phyloP scores from a whole-genome alignment of 1,140 invertebrate genomes.

The Brachystomella parvula region DNA sequence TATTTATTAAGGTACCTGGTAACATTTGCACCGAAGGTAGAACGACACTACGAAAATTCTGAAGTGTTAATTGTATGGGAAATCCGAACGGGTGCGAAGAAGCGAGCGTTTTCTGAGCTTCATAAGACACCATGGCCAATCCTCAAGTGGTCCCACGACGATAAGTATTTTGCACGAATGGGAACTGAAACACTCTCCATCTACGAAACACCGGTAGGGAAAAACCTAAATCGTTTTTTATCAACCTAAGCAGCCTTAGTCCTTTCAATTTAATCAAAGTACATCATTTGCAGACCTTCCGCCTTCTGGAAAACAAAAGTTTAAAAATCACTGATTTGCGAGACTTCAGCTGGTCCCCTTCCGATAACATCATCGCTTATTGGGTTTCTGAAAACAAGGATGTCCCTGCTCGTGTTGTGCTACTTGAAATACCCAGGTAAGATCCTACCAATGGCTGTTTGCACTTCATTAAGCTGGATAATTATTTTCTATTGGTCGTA shows the following conservation, averaged over 20 bases:
- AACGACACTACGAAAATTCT: conserved; percentile 47
- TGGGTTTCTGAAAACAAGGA: conserved; percentile 97
- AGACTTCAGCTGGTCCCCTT: conserved; percentile 96
- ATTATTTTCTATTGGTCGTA: conserved; percentile 42
- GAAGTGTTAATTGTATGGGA: conserved; percentile 86
- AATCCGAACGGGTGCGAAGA: conserved; percentile 80
- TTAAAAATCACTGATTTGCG: conserved; percentile 84
- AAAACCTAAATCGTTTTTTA: not conserved
- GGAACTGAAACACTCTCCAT: conserved; percentile 77
- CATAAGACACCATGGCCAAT: conserved; percentile 78
- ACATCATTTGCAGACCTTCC: conserved; percentile 62
- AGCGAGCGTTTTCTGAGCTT: conserved; percentile 80
- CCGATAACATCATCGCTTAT: conserved; percentile 91
- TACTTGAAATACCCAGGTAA: conserved; percentile 72
- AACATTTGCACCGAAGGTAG: conserved; percentile 71
- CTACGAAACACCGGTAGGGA: conserved; percentile 79
- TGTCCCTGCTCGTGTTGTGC: conserved; percentile 74
- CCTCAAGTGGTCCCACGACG: conserved; percentile 88
- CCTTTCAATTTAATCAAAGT: not conserved
- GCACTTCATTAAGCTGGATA: conserved; percentile 1
- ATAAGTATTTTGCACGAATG: conserved; percentile 90
- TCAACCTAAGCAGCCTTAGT: not conserved
- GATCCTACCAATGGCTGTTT: not conserved
- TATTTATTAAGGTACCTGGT: conserved; percentile 64
- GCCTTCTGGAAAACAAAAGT: conserved; percentile 86